Percentiles rank a stretch among this genome's conserved stretches.
Conservation (phyloP, 2,797 vertebrate genomes). For the Petrocephalus sullivani region DNA sequence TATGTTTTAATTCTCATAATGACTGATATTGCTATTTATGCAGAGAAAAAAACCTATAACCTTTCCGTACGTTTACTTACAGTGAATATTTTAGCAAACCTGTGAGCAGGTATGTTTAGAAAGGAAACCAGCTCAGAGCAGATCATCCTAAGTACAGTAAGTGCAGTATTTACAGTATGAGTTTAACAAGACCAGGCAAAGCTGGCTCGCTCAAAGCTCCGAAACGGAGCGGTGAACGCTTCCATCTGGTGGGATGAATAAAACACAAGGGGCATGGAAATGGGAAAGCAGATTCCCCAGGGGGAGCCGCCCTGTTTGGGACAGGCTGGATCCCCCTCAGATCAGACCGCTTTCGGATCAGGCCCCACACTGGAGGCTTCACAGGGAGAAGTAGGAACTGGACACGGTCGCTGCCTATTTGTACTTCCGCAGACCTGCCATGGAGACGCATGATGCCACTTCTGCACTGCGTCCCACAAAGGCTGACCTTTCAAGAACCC, state of each 20-base stretch:
- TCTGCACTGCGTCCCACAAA: neutral
- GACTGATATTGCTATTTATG: neutral
- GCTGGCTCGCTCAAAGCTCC: constrained; percentile 17
- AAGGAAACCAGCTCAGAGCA: neutral
- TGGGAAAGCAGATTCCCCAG: constrained; percentile 31
- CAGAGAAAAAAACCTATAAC: neutral
- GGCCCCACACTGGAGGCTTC: neutral
- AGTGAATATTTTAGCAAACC: neutral
- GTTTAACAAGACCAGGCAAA: constrained; percentile 37
- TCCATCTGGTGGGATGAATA: constrained; percentile 61
- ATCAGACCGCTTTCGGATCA: neutral
- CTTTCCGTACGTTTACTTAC: neutral
- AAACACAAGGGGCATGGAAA: constrained; percentile 50
- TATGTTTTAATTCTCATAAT: neutral
- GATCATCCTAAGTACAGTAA: neutral
- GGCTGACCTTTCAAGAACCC: constrained; percentile 24
- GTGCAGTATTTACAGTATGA: constrained; percentile 20
- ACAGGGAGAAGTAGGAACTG: constrained; percentile 36
- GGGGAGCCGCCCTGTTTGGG: constrained; percentile 30
- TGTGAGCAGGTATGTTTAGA: neutral
- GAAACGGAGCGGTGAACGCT: constrained; percentile 45
- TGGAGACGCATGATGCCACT: constrained; percentile 29
- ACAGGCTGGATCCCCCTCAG: neutral
- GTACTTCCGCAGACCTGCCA: neutral
- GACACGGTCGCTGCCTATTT: constrained; percentile 29